Conservation (phyloP, 1,140 invertebrate genomes). For the Aphaenogaster floridana region DNA sequence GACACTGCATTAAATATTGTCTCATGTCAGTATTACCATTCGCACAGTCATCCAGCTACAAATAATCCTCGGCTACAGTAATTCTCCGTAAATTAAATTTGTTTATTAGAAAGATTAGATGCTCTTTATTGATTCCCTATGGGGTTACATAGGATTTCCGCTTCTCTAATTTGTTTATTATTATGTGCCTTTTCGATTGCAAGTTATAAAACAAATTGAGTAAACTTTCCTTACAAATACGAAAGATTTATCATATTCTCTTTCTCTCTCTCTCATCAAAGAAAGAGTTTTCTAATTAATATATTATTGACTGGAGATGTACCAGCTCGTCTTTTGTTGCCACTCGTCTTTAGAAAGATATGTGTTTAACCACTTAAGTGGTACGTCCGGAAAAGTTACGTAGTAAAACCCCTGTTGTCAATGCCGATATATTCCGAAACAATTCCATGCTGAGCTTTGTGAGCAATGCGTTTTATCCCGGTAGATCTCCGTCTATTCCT, state of each 20-base stretch:
- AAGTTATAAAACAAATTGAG: background rate
- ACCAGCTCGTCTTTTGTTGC: background rate
- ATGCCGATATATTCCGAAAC: no score
- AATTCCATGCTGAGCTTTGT: no score
- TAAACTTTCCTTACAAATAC: background rate
- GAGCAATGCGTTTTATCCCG: no score
- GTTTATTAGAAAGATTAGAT: background rate
- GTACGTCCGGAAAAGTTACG: no score
- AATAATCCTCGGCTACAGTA: conserved; percentile 4
- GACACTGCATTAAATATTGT: no score
- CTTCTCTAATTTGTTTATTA: background rate
- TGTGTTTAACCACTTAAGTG: no score
- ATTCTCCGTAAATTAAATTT: background rate
- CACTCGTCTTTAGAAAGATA: background rate
- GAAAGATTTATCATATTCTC: background rate
- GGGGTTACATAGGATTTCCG: no score
- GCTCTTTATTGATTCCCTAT: no score
- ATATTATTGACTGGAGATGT: background rate
- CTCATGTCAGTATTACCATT: background rate
- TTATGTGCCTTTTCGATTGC: background rate
- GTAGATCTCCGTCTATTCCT: no score
- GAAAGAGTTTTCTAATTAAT: background rate
- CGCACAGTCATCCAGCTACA: background rate
- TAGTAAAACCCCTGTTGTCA: no score
- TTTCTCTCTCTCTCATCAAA: background rate